Base-by-base conservation (phyloP, 1,140 invertebrate genomes). In the Calephelis nemesis region DNA sequence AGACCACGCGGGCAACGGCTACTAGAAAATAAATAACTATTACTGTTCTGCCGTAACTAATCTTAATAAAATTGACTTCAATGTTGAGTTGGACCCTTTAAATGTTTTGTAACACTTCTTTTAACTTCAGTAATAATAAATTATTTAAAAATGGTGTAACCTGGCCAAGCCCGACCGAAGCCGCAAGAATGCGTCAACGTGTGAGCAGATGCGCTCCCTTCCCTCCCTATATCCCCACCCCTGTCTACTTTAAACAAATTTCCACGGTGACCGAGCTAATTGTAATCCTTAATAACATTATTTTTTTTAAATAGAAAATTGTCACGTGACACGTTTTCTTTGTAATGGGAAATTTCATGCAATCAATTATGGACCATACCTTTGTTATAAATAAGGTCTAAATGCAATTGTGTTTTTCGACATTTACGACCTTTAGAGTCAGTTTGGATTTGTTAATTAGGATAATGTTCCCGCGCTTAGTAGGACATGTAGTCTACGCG, bases 181-280 rank as follows among this genome's bases (percentile, higher is more conserved):
- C 87, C 87, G 65, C 86, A 90, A 87, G 85, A 90, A 90, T 88
- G 88, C 86, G 82, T 87, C 82, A 83, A 79, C 75, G 83, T 83
- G 80, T 81, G 80, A 87, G 82, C 84, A 86, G 82, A 85, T 85
- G 78, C 83, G 65, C 76, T 73, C 74, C 79, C 75, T 73, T 74
- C 69, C 73, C 63, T 63, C 73, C 69, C 67, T 62, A 52, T 67
- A 65, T 66, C 74, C 77, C 72, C 72, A 70, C 74, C 67, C 70
- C 72, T 62, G 74, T 73, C 39, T 10, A 45, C 30, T 66, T 67
- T 66, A 47, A 11, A 58, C 64, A 72, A 76, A 78, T 77, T 81
- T 75, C 71, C 72, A 65, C 69, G 67, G 73, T 73, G 74, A 73
- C 65, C 65, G 64, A 66, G 12, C 74, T 62, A 68, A 74, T 69